phyloP scores from a whole-genome alignment of 2,113 vertebrate genomes.

The Macaca nemestrina region DNA sequence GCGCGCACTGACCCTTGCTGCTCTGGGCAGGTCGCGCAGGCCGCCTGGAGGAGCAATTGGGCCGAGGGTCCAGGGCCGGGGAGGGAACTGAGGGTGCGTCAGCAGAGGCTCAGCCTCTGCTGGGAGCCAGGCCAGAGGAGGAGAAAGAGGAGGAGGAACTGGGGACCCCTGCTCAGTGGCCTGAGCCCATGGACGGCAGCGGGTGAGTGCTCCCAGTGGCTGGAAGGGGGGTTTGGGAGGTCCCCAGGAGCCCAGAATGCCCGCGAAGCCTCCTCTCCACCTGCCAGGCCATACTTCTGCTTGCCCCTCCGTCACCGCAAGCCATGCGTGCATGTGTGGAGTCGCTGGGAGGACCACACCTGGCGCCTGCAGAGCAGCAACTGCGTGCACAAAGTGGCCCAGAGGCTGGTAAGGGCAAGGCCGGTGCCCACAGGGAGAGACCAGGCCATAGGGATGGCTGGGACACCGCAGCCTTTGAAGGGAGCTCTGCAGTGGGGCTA shows the following conservation, averaged over 20 bases:
- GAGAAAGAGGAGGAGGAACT: constrained; percentile 74
- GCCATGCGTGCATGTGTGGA: constrained; percentile 92
- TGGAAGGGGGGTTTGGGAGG: neutral
- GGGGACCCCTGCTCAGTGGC: constrained; percentile 84
- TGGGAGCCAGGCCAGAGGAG: constrained; percentile 81
- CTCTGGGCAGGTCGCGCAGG: constrained; percentile 30
- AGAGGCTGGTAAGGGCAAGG: constrained; percentile 88
- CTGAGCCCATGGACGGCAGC: constrained; percentile 89
- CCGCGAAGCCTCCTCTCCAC: neutral
- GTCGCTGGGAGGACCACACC: constrained; percentile 92
- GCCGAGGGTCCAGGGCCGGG: constrained; percentile 79
- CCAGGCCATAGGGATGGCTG: rapidly evolving
- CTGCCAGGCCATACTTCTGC: constrained; percentile 90
- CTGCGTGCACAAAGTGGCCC: constrained; percentile 91
- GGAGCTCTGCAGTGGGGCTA: neutral
- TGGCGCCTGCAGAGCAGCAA: constrained; percentile 92
- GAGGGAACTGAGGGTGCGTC: constrained; percentile 73
- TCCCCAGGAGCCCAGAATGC: neutral
- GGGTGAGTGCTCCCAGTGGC: constrained; percentile 78
- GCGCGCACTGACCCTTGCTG: neutral
- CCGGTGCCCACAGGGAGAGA: neutral
- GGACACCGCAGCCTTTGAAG: neutral
- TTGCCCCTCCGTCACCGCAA: constrained; percentile 87
- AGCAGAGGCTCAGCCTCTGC: constrained; percentile 80
- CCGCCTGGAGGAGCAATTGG: constrained; percentile 11